Evolutionary conservation across 2,888 invertebrate species (phyloP), one percentile per base, ranked within the genome.

Genomic region (Nasonovia ribisnigri): DNA sequence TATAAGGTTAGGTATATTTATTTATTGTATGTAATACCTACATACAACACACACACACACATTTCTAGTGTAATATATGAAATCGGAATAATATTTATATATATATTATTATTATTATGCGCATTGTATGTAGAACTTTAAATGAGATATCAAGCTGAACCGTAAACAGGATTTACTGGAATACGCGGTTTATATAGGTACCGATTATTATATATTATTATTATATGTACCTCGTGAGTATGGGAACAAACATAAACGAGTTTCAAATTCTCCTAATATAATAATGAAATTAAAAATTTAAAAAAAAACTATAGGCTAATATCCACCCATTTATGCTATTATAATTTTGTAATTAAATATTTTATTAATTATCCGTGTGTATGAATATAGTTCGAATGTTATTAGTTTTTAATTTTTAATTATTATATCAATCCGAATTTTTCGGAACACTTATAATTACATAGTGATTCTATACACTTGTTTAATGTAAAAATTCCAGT

Each of bases 91-190:
- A 92, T 88, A 92, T 84, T 46, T 88, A 43, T 77, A 57, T 54
- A 54, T 54, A 24, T 54, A 54, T 57, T 54, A 77, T 77, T 88
- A 43, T 51, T 88, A 77, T 29, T 36, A 36, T 77, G 77, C 48
- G 92, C 43, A 91, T 92, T 60, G n/a, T 77, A n/a, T 60, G n/a
- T 77, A n/a, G 88, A n/a, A 92, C 67, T 77, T 77, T 88, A 88
- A 92, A 92, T 88, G 92, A 92, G 92, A 92, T 92, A 92, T 88
- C 92, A 92, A 51, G 92, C 54, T 43, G 51, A 54, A 51, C 88
- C 54, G 16, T 88, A 92, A 88, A 88, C 92, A 92, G 92, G 88
- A 92, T 92, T 88, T 92, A 92, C 92, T 92, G 88, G 88, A 88
- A 88, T 88, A 92, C 88, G 51, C 67, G 77, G 48, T 67, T 87